Conservation (phyloP, 2,113 vertebrate species). For the Castor canadensis region DNA sequence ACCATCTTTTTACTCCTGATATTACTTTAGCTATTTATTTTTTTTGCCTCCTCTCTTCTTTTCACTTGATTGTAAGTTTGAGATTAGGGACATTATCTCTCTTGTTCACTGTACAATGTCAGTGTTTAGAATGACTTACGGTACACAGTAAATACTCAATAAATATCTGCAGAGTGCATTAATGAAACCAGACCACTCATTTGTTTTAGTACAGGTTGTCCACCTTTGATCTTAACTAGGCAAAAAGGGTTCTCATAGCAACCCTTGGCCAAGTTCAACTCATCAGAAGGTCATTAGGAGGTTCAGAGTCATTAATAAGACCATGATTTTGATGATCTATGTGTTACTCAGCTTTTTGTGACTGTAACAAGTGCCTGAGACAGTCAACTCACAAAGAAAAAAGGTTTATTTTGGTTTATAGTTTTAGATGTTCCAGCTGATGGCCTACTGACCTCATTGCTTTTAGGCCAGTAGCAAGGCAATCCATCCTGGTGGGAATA, state of each 20-base stretch:
- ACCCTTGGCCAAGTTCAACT: neutral
- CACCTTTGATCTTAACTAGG: neutral
- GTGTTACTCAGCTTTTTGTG: neutral
- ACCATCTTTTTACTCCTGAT: constrained; percentile 5
- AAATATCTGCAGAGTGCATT: neutral
- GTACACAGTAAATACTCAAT: neutral
- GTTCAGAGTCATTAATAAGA: neutral
- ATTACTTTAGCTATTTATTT: neutral
- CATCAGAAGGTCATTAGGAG: neutral
- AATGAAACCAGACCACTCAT: neutral
- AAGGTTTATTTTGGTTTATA: neutral
- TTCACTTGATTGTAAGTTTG: neutral
- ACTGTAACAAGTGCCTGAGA: neutral
- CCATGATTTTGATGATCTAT: neutral
- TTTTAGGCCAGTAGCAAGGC: neutral
- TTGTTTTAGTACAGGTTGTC: neutral
- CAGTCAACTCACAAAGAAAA: neutral
- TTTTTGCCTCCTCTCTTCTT: neutral
- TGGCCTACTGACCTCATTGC: neutral
- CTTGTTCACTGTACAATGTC: constrained; percentile 11
- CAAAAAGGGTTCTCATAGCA: neutral
- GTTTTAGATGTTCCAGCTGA: neutral
- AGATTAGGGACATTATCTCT: neutral
- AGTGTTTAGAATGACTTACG: neutral
- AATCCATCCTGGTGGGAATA: too few relatives aligned